Evolutionary conservation across 2,797 vertebrate genomes (phyloP).

Genomic region (Vipera ursinii): DNA sequence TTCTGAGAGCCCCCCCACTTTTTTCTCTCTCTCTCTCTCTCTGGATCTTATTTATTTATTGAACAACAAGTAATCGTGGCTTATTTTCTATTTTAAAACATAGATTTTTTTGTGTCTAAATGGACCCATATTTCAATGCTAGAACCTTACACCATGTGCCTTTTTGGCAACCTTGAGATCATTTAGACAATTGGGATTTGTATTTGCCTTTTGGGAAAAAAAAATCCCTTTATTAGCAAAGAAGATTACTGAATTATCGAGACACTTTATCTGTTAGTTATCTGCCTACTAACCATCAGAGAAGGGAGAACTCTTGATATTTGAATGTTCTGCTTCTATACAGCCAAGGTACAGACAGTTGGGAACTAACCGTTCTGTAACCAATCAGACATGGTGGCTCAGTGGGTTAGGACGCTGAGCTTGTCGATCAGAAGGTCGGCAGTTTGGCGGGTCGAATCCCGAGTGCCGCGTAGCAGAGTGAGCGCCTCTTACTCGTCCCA

Average conservation of each 20-base stretch:
- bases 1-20: conserved; percentile 12
- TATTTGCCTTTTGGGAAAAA: conserved; percentile 46
- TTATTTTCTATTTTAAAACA: conserved; percentile 33
- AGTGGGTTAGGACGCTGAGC: no score
- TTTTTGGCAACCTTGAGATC: conserved; percentile 78
- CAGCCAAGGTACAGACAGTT: background rate
- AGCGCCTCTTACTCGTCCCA: no score
- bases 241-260: conserved; percentile 77
- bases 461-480: no score
- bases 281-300: conserved; percentile 56
- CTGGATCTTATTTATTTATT: conserved; percentile 72
- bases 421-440: no score
- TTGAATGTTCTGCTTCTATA: background rate
- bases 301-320: background rate
- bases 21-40: conserved; percentile 7
- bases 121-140: conserved; percentile 66
- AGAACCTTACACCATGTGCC: conserved; percentile 71
- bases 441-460: no score
- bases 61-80: conserved; percentile 68
- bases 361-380: background rate
- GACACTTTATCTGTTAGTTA: conserved; percentile 73
- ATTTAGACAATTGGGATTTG: conserved; percentile 75
- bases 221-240: conserved; percentile 62
- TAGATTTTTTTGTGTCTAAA: conserved; percentile 64
- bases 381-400: background rate